These are phyloP conservation scores for Diadromus collaris DNA, from an alignment of 2,888 invertebrate genomes.

Conservation along the genomic window DNA sequence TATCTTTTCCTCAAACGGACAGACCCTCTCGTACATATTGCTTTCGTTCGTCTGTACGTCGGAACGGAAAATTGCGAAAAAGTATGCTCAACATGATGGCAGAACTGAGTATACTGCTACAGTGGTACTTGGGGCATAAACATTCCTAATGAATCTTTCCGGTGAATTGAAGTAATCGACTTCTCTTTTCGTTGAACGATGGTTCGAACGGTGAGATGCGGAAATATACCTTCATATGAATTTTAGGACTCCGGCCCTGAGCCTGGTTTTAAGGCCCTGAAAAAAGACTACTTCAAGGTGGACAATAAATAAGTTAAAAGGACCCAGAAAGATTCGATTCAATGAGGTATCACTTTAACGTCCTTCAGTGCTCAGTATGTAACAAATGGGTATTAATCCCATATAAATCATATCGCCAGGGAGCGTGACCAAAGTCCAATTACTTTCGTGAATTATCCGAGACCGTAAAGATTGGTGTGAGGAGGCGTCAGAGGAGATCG, in stretches of 20 bases:
- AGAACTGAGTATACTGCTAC: neutral
- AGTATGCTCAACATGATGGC: constrained; percentile 40
- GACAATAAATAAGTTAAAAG: too few species aligned
- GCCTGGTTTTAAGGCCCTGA: too few species aligned
- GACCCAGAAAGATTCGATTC: too few species aligned
- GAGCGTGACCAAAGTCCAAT: neutral
- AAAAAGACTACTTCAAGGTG: too few species aligned
- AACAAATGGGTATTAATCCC: too few species aligned
- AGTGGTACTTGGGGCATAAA: constrained; percentile 19
- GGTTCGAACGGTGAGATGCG: neutral
- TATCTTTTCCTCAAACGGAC: constrained; percentile 24
- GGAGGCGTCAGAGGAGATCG: neutral
- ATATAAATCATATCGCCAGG: neutral
- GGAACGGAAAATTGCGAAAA: constrained; percentile 42
- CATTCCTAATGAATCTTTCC: constrained; percentile 58
- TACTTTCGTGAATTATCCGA: neutral
- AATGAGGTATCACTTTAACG: too few species aligned
- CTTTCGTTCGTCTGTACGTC: constrained; percentile 30
- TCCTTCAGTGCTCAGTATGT: too few species aligned
- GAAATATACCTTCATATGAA: neutral
- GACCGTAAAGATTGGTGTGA: neutral
- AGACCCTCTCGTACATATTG: constrained; percentile 41
- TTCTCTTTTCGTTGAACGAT: constrained; percentile 16
- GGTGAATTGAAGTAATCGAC: constrained; percentile 47
- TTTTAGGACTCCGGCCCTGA: too few species aligned